Evolutionary conservation across 1,140 invertebrate genomes (phyloP).

Genomic region (Drosophila ohnishii): DNA sequence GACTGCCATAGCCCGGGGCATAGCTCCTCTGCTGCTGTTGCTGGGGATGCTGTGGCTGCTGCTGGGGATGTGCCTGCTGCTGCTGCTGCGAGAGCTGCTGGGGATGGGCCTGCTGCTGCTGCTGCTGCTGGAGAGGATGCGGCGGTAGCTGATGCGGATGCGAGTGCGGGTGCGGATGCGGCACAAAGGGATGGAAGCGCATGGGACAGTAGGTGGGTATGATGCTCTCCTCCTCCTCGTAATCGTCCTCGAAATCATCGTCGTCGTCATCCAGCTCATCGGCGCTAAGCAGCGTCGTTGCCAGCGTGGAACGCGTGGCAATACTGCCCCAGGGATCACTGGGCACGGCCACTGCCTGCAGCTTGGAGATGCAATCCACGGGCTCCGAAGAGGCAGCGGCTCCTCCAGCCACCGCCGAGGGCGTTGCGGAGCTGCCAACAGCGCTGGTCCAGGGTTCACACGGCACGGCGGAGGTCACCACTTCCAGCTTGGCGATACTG

Average conservation of each 20-base stretch:
- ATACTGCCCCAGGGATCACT: constrained; percentile 84
- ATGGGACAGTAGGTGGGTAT: constrained; percentile 82
- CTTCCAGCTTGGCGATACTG: constrained; percentile 84
- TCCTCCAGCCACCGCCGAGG: constrained; percentile 23
- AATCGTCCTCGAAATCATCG: constrained; percentile 85
- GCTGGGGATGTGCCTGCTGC: constrained; percentile 26
- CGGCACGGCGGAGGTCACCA: constrained; percentile 66
- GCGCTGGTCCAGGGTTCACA: constrained; percentile 68
- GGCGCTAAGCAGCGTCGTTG: constrained; percentile 83
- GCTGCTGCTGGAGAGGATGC: constrained; percentile 62
- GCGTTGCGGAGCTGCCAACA: constrained; percentile 26
- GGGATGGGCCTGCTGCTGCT: constrained; percentile 49
- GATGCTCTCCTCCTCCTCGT: constrained; percentile 83
- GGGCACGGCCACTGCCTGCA: constrained; percentile 84
- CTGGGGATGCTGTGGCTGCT: constrained; percentile 35
- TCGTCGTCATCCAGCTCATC: constrained; percentile 84
- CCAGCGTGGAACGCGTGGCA: constrained; percentile 83
- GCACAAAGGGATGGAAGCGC: constrained; percentile 73
- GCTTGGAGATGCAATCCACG: constrained; percentile 81
- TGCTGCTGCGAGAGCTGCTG: constrained; percentile 39
- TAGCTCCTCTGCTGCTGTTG: constrained; percentile 54
- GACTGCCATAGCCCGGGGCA: constrained; percentile 66
- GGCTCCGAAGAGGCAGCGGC: constrained; percentile 45
- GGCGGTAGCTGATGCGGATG: constrained; percentile 48
- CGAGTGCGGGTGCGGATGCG: constrained; percentile 48